Base-by-base conservation (phyloP, 2,888 invertebrate species). In the Seladonia tumulorum region DNA sequence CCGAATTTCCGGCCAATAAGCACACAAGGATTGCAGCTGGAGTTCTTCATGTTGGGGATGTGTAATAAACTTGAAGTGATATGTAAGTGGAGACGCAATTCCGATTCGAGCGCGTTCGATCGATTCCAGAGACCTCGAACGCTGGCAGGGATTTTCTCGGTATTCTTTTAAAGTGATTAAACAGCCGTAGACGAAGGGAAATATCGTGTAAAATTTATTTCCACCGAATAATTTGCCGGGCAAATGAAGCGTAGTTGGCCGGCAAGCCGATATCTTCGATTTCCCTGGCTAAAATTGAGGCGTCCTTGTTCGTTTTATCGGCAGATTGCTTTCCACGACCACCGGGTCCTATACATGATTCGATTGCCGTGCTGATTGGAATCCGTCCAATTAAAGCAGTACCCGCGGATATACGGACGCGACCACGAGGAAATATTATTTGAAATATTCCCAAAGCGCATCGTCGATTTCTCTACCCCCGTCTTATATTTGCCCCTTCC, bases 341-440 rank as follows among this genome's bases (percentile, higher is more conserved):
- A 35, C 35, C 66, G 39, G 66, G 70, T 60, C 66, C 82, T 60
- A 63, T 66, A 57, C 68, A 75, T 76, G 83, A 83, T 80, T 83
- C 80, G 83, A 80, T 77, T 83, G 83, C 76, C 60, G 72, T 29
- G 66, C 78, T 76, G 81, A 87, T 86, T 87, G 86, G 83, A 87
- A 81, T 81, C 76, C 57, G 76, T 81, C 79, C 87, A 87, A 87
- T 87, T 86, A 86, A 83, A 79, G 71, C 79, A 47, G 74, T 71
- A 71, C 70, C 49, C 68, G 29, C 25, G 49, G 76, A 77, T 86
- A 29, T 18, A 53, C 22, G 60, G 45, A 25, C 73, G 47, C 42
- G 60, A 25, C 25, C 25, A 18, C 42, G n/a, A 49, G 63, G 35
- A 53, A 60, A 76, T 79, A 79, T 71, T 42, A 71, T 77, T 77